Evolutionary conservation across 2,797 vertebrate species (phyloP).

Genomic region (Menidia menidia): DNA sequence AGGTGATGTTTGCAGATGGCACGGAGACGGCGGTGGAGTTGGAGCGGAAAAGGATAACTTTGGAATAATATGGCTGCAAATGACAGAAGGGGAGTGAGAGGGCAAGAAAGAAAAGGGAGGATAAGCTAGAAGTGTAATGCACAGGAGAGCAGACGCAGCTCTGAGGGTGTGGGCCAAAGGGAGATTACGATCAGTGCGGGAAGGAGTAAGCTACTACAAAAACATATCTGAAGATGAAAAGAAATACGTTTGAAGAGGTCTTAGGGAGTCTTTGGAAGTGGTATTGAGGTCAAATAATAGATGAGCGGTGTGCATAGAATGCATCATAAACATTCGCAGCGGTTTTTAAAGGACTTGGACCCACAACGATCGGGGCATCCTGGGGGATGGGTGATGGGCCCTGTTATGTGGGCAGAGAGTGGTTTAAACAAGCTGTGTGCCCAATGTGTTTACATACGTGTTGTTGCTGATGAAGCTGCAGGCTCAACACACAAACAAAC

Average conservation of each 20-base stretch:
- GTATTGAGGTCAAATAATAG: background rate
- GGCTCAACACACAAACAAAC: constrained; percentile 51
- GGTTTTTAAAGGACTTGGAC: constrained; percentile 14
- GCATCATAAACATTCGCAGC: constrained; percentile 4
- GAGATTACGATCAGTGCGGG: background rate
- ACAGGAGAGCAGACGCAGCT: background rate
- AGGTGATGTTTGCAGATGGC: constrained; percentile 61
- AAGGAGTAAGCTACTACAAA: background rate
- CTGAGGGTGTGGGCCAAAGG: background rate
- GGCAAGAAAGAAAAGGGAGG: background rate
- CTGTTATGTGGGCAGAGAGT: constrained; percentile 37
- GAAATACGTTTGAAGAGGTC: background rate
- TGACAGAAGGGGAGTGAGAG: background rate
- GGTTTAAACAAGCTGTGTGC: constrained; percentile 42
- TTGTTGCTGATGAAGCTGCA: constrained; percentile 49
- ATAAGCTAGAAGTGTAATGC: background rate
- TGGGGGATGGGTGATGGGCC: background rate
- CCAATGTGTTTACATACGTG: constrained; percentile 37
- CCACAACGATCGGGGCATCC: background rate
- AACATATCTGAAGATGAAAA: background rate
- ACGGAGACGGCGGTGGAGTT: background rate
- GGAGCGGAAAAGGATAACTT: constrained; percentile 28
- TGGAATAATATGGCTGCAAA: constrained; percentile 6
- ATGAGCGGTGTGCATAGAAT: constrained; percentile 20
- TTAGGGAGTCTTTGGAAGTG: background rate